Conservation (phyloP, 2,888 invertebrate genomes). For the Heliconius hortense region DNA sequence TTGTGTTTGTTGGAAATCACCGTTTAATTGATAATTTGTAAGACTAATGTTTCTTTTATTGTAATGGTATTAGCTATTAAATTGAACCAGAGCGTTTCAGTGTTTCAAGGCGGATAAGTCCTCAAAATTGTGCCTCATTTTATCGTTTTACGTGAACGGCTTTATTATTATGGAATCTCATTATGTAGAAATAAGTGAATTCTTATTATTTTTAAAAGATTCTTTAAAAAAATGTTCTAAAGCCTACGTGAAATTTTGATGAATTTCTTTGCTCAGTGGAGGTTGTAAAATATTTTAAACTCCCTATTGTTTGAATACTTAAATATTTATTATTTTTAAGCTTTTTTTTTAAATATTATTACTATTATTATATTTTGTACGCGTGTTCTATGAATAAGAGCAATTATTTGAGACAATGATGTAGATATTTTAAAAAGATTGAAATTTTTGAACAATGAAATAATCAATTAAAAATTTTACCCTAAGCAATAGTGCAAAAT, state of each 20-base stretch:
- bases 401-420: constrained; percentile 16
- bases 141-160: constrained; percentile 43
- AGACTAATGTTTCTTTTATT: constrained; percentile 60
- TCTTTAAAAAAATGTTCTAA: constrained; percentile 35
- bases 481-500: not conserved
- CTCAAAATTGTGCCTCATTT: constrained; percentile 70
- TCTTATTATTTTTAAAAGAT: constrained; percentile 18
- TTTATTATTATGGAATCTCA: constrained; percentile 21
- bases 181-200: constrained; percentile 30
- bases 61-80: constrained; percentile 60
- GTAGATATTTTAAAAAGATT: not conserved
- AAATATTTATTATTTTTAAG: constrained; percentile 39
- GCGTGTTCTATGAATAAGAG: constrained; percentile 27
- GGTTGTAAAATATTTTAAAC: constrained; percentile 62
- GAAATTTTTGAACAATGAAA: too few species aligned
- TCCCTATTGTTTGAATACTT: constrained; percentile 38
- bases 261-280: constrained; percentile 72
- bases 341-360: constrained; percentile 24
- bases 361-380: constrained; percentile 23
- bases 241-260: constrained; percentile 51
- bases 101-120: constrained; percentile 57
- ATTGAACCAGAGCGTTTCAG: constrained; percentile 55
- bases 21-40: constrained; percentile 61
- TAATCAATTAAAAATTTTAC: not conserved
- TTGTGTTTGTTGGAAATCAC: constrained; percentile 39